Evolutionary conservation across 2,113 vertebrate genomes (phyloP).

Genomic region (Tupaia tana): DNA sequence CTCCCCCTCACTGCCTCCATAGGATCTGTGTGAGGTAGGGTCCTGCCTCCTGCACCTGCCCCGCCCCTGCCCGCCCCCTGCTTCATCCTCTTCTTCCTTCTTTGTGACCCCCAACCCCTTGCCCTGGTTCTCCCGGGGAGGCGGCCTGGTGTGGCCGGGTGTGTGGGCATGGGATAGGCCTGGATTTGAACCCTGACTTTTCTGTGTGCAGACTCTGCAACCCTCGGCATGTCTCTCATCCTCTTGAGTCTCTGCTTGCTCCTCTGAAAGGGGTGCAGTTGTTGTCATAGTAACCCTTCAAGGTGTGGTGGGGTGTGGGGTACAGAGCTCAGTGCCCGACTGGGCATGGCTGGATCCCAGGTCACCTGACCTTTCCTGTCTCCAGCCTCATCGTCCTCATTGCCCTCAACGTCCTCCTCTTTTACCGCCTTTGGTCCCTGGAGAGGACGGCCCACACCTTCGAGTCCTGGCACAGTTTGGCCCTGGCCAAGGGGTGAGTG

Average conservation of each 20-base stretch:
- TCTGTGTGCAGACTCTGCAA: neutral
- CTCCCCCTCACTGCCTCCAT: conserved; percentile 74
- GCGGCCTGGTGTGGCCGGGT: neutral
- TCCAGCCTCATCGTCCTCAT: conserved; percentile 92
- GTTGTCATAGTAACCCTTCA: neutral
- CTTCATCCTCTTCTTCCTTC: neutral
- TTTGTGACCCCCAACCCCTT: neutral
- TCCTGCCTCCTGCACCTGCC: neutral
- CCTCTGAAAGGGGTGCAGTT: neutral
- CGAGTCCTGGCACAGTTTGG: conserved; percentile 93
- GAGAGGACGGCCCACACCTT: conserved; percentile 93
- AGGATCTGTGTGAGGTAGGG: conserved; percentile 95
- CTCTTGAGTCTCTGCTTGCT: neutral
- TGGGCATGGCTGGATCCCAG: neutral
- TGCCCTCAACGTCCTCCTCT: conserved; percentile 93
- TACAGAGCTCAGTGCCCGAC: neutral
- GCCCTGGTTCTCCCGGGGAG: neutral
- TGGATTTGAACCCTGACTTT: neutral
- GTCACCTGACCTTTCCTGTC: neutral
- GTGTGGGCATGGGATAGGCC: neutral
- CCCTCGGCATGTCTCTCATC: neutral
- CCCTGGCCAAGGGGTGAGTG: conserved; percentile 91
- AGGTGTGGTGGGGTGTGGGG: neutral
- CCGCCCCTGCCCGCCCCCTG: rapidly evolving
- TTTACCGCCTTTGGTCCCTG: conserved; percentile 94